Evolutionary conservation across 1,140 invertebrate genomes (phyloP), one percentile per base, ranked within the genome.

Genomic region (Drosophila sechellia): DNA sequence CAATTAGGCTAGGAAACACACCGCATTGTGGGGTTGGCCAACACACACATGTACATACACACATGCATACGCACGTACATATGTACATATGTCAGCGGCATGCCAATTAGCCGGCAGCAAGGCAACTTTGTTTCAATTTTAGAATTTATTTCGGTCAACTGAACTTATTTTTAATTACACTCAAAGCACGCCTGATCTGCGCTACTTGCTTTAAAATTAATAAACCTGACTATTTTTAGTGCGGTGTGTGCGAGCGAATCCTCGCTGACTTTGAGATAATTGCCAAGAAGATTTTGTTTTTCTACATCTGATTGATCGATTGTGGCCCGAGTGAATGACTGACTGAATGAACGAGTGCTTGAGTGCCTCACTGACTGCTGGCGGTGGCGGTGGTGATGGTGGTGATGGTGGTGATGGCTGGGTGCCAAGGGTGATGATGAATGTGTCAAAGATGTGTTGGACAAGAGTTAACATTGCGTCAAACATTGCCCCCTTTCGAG

Each of bases 91-190:
- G 52, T 46, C 48, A 79, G 76, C 72, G 58, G 66, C 73, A 78
- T 74, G 78, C 81, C 83, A 85, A 85, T 85, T 85, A 85, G 81
- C 63, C 57, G 54, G 10, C 55, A 37, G 31, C 46, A 43, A 39
- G 70, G 59, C 81, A 79, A 81, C 50, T 87, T 79, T 81, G 79
- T 81, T 86, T 81, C 68, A 45, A 65, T 77, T 59, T 81, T 71
- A 72, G 63, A 86, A 73, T 80, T 84, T 80, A 87, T 86, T 87
- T 86, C 74, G 81, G 79, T 87, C 79, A 87, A 86, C 76, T 68
- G 73, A 60, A 75, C 74, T 78, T 78, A 81, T 79, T 86, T 87
- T 75, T 76, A 81, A 86, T 81, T 85, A 68, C 50, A 61, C 42
- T 37, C 54, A 35, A 20, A n/a, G 35, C 37, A 52, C 53, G 53